Conservation (phyloP, 1,140 invertebrate genomes). For the Trachelipus rathkii region DNA sequence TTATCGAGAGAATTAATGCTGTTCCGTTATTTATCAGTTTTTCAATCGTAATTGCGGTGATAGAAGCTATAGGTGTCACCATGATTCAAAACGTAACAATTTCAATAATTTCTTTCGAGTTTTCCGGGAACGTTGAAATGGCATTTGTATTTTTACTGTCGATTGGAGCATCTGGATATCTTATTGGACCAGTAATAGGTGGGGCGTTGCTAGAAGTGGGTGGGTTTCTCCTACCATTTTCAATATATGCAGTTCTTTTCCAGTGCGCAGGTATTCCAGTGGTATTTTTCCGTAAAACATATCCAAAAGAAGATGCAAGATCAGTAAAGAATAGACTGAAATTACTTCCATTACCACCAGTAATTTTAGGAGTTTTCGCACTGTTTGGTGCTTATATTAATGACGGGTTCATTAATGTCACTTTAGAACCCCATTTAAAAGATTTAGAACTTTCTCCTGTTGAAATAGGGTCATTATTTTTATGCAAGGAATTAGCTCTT, state of each 20-base stretch:
- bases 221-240: conserved; percentile 48
- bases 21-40: not conserved
- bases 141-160: conserved; percentile 18
- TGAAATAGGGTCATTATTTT: conserved; percentile 75
- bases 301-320: too few species aligned
- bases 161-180: not conserved
- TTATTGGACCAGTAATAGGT: conserved; percentile 47
- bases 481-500: conserved; percentile 80
- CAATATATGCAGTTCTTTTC: conserved; percentile 47
- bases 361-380: conserved; percentile 59
- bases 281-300: conserved; percentile 46
- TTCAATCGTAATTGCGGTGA: not conserved
- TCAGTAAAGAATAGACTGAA: conserved; percentile 60
- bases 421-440: conserved; percentile 73
- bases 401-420: conserved; percentile 75
- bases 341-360: conserved; percentile 46
- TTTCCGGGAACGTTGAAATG: conserved; percentile 16
- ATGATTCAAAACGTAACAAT: conserved; percentile 6
- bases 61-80: conserved; percentile 17
- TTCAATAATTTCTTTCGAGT: conserved; percentile 19
- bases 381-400: conserved; percentile 71
- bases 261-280: conserved; percentile 39
- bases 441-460: conserved; percentile 68
- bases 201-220: conserved; percentile 48
- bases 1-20: not conserved